Percentiles rank a stretch among this genome's conserved stretches.
phyloP scores from a whole-genome alignment of 92 coral and sea anemone species.

The Parazoanthus darwini region DNA sequence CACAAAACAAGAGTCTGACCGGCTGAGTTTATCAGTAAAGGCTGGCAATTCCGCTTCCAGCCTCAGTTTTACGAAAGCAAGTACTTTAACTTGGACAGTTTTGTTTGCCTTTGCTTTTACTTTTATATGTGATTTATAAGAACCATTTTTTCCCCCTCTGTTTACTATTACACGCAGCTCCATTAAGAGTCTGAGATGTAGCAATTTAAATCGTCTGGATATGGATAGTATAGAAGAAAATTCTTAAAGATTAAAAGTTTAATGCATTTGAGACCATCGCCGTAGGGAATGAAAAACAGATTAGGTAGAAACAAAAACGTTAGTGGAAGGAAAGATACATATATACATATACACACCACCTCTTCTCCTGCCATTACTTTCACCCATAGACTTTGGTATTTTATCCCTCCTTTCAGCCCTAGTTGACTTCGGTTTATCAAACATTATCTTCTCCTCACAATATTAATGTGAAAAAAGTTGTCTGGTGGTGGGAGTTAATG shows the following conservation, averaged over 20 bases:
- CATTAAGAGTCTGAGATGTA: not conserved
- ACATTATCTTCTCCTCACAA: not conserved
- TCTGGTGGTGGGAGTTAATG: not conserved
- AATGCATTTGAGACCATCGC: not conserved
- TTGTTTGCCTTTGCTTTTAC: not conserved
- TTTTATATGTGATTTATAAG: constrained; percentile 7
- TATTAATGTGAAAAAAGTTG: not conserved
- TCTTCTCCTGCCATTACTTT: no score
- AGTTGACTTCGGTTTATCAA: not conserved
- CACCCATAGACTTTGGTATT: not conserved
- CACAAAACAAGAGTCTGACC: not conserved
- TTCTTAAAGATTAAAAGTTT: no score
- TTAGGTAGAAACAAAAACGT: no score
- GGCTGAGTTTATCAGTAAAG: constrained; percentile 10
- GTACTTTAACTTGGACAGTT: not conserved
- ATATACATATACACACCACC: no score
- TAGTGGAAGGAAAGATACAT: not conserved
- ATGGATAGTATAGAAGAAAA: not conserved
- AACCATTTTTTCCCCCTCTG: not conserved
- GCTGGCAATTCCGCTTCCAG: constrained; percentile 21
- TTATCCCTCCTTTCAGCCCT: not conserved
- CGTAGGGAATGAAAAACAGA: no score
- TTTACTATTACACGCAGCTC: no score
- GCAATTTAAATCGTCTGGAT: not conserved
- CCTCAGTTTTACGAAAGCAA: not conserved